Base-by-base conservation (phyloP, 2,113 vertebrate genomes). In the Tupaia tana region DNA sequence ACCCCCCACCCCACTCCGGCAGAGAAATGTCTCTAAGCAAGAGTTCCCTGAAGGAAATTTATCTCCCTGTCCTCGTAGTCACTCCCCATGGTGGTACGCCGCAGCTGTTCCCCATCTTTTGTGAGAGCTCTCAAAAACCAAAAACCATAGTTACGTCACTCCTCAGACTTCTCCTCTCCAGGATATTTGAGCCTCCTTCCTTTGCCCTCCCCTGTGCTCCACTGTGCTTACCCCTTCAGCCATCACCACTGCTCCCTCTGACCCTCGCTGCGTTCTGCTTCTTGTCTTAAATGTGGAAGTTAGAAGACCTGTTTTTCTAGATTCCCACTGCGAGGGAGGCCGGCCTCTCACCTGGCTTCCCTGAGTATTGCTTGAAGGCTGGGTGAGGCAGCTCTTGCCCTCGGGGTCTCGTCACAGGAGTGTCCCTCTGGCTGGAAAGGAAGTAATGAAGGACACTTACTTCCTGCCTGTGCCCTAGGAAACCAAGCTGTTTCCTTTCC, bases 21-120 rank as follows among this genome's bases (percentile, higher is more conserved):
- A 61, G 58, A 84, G 79, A 70, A 86, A 19, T 43, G 7, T 79
- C 81, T 93, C 58, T 54, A 66, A 83, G 54, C 22, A 24, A 54
- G 52, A 82, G 74, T 85, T 89, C 78, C 78, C 86, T 25, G 9
- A 29, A 83, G 82, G 82, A 80, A 75, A 89, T 95, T 86, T 66
- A 84, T 73, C 66, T 69, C 43, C 16, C 0, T 64, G 75, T 82
- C 86, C 89, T 94, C 70, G 18, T 64, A 9, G 20, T 70, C 64
- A 16, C 74, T 96, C 79, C 86, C 64, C 34, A 0, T 13, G 27
- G 54, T 16, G 31, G 71, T 59, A 61, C 22, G 34, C 86, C 92
- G 25, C 94, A 96, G 91, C 97, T 95, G 96, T 75, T 79, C 4
- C 16, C 89, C 52, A n/a, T 43, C 89, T 86, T 93, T 66, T 64